These are phyloP conservation scores for Eciton burchellii DNA, from an alignment of 1,140 invertebrate genomes.

Conservation along the genomic window DNA sequence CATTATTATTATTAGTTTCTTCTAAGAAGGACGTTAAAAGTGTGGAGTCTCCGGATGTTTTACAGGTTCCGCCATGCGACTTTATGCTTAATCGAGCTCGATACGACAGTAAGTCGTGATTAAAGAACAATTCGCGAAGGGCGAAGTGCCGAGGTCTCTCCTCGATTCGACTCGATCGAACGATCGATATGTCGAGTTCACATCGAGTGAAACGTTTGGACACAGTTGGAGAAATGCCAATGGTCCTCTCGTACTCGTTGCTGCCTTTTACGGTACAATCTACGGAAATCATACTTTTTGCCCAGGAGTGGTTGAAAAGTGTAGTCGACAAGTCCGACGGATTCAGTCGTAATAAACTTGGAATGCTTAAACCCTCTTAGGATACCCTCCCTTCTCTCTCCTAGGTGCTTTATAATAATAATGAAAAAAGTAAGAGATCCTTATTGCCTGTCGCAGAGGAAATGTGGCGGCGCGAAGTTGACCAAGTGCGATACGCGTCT, in stretches of 20 bases:
- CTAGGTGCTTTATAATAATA: too few relatives aligned
- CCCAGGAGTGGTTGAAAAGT: background rate
- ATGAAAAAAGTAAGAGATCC: background rate
- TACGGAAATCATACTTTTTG: background rate
- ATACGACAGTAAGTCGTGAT: constrained; percentile 18
- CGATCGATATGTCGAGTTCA: constrained; percentile 30
- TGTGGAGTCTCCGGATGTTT: background rate
- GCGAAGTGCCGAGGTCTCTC: background rate
- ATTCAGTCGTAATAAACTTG: too few relatives aligned
- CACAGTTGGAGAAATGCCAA: constrained; percentile 23
- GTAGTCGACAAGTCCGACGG: too few relatives aligned
- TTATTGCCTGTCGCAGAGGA: background rate
- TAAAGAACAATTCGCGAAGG: background rate
- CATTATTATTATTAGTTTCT: constrained; percentile 54
- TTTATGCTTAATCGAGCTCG: constrained; percentile 40
- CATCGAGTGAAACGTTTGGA: constrained; percentile 5
- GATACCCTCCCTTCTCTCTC: too few relatives aligned
- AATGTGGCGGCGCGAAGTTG: too few relatives aligned
- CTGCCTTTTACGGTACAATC: background rate
- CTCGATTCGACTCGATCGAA: constrained; percentile 17
- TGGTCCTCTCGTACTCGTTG: background rate
- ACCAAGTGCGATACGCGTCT: background rate
- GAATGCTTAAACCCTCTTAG: too few relatives aligned
- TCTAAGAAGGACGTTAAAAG: constrained; percentile 35
- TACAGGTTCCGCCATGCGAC: background rate